Base-by-base conservation (phyloP, 1,140 invertebrate genomes). In the Teleogryllus occipitalis region DNA sequence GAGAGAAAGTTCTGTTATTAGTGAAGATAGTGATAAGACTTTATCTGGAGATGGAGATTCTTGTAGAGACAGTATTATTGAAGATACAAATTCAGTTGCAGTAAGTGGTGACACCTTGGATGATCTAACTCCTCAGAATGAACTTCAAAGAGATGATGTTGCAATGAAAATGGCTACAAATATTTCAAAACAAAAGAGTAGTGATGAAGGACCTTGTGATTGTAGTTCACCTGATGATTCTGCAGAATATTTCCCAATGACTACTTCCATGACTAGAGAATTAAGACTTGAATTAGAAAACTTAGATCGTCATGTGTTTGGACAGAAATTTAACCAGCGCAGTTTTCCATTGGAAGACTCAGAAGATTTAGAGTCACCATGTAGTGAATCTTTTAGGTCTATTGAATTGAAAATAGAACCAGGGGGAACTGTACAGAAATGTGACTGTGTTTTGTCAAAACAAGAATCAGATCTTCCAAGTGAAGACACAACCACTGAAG, bases 181-280 rank as follows among this genome's bases (percentile, higher is more conserved):
- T 65, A 14, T 7, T 65, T 18, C 54, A 65, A 65, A 65, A 18
- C 18, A 10, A 65, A 65, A 7, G 18, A 65, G 7, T 65, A 65
- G 18, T 65, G 54, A 65, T 65, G 18, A 14, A 14, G 54, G 54
- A 65, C 27, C 27, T 2, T 47, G 78, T 75, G 79, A 80, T 74
- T 74, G 75, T 8, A 80, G 79, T 77, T 93, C 93, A 80, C 93
- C 92, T 0, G 93, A 96, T 83, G 93, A 95, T 86, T 91, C 91
- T 0, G 87, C 89, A 65, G 94, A 95, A 83, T 96, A 95, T 85
- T 93, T 93, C 84, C 94, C 94, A 12, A 93, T 96, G 92, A 95
- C 93, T 6, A 95, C 93, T 1, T 94, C 94, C 2, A 93, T 95
- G 86, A 95, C 93, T 2, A 89, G 93, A 83, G 94, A 95, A 85